These are phyloP conservation scores for Antheraea pernyi DNA, from an alignment of 1,140 invertebrate genomes.

Conservation along the genomic window DNA sequence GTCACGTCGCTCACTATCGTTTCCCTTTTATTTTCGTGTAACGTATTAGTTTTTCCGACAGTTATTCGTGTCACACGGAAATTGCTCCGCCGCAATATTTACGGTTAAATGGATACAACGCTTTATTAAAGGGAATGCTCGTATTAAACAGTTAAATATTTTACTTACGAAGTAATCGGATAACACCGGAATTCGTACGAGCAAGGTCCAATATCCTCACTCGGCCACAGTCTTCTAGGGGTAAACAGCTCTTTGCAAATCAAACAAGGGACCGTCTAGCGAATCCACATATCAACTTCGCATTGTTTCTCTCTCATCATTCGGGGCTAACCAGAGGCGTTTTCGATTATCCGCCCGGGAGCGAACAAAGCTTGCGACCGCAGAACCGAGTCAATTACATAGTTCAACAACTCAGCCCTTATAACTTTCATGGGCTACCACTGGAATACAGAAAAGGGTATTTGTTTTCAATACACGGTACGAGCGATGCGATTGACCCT, in stretches of 20 bases:
- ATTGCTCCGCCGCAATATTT: slow-evolving; percentile 51
- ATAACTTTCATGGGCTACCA: slow-evolving; percentile 76
- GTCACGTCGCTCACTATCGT: slow-evolving; percentile 44
- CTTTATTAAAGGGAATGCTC: slow-evolving; percentile 55
- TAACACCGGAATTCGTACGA: slow-evolving; percentile 49
- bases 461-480: slow-evolving; percentile 72
- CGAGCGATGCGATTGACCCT: slow-evolving; percentile 72
- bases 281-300: slow-evolving; percentile 75
- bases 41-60: slow-evolving; percentile 65
- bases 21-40: slow-evolving; percentile 55
- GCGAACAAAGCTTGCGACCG: slow-evolving; percentile 71
- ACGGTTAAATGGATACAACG: slow-evolving; percentile 28
- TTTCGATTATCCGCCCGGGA: slow-evolving; percentile 74
- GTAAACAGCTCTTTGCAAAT: slow-evolving; percentile 77
- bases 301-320: slow-evolving; percentile 72
- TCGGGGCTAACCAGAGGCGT: slow-evolving; percentile 70
- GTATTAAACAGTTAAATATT: slow-evolving; percentile 50
- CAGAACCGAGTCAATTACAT: slow-evolving; percentile 78
- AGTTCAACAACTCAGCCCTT: slow-evolving; percentile 78
- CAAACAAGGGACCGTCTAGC: slow-evolving; percentile 74
- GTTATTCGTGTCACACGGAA: slow-evolving; percentile 50
- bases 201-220: slow-evolving; percentile 67
- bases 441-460: slow-evolving; percentile 78
- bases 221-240: slow-evolving; percentile 57
- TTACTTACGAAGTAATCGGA: slow-evolving; percentile 63